phyloP scores from a whole-genome alignment of 23 tunicate genomes.

The Trididemnum clinides region DNA sequence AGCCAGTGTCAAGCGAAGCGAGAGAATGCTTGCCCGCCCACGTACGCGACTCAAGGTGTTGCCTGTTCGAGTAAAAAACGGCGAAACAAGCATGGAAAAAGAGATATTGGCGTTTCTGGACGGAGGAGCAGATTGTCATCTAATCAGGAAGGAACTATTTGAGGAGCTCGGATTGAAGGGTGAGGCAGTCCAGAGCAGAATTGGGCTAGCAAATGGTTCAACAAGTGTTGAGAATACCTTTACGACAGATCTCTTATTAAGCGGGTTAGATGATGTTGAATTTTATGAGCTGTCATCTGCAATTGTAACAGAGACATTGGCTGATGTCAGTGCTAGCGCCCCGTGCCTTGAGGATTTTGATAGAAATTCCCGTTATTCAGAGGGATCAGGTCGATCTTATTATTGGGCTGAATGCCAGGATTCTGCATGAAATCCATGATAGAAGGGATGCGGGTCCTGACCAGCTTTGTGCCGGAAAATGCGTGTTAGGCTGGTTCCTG shows the following conservation, averaged over 20 bases:
- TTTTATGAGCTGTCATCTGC: background rate
- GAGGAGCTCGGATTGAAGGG: background rate
- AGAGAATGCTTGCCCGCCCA: background rate
- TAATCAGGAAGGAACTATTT: background rate
- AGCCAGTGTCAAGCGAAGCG: background rate
- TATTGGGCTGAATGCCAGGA: constrained; percentile 10
- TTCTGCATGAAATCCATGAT: background rate
- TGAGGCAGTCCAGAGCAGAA: background rate
- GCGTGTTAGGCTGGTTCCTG: background rate
- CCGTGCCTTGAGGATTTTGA: background rate
- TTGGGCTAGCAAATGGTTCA: background rate
- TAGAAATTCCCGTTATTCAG: background rate
- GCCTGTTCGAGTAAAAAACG: background rate
- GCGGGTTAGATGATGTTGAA: background rate
- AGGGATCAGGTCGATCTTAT: background rate
- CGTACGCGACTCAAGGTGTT: background rate
- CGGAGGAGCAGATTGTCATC: background rate
- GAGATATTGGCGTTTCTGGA: background rate
- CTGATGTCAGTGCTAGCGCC: background rate
- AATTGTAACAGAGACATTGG: background rate
- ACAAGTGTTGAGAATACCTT: background rate
- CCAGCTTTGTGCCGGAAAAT: background rate
- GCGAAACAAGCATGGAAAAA: background rate
- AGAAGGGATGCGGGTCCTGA: constrained; percentile 6
- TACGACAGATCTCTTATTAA: background rate